Evolutionary conservation across 1,140 invertebrate species (phyloP).

Genomic region (Octopus sinensis): DNA sequence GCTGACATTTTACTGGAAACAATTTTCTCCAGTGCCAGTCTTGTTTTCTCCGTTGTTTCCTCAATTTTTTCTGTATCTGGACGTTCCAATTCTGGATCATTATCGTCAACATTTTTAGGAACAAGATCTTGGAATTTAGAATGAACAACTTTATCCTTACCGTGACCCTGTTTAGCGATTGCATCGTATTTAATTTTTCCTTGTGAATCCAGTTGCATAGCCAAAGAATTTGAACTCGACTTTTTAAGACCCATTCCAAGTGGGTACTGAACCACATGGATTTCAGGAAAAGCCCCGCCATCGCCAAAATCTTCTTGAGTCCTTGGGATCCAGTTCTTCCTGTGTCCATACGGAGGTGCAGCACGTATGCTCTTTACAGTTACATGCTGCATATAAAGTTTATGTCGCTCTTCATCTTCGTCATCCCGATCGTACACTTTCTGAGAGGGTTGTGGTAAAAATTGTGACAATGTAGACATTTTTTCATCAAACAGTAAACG

Average conservation of each 20-base stretch:
- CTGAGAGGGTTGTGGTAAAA: slow-evolving; percentile 78
- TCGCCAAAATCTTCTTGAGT: slow-evolving; percentile 84
- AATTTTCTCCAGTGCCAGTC: slow-evolving; percentile 53
- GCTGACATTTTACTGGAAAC: slow-evolving; percentile 66
- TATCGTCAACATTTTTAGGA: slow-evolving; percentile 85
- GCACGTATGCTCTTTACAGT: slow-evolving; percentile 78
- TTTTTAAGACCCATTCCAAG: slow-evolving; percentile 72
- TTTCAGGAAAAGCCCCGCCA: slow-evolving; percentile 98
- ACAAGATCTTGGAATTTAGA: slow-evolving; percentile 91
- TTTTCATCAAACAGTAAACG: no score
- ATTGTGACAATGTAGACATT: neutral
- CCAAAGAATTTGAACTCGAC: slow-evolving; percentile 77
- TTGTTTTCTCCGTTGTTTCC: slow-evolving; percentile 60
- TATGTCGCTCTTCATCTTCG: slow-evolving; percentile 66
- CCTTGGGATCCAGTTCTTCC: slow-evolving; percentile 91
- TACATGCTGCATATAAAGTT: slow-evolving; percentile 56
- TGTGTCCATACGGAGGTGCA: slow-evolving; percentile 93
- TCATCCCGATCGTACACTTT: slow-evolving; percentile 84
- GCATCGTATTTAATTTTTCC: slow-evolving; percentile 95
- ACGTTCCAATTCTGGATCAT: slow-evolving; percentile 82
- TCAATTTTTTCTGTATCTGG: slow-evolving; percentile 81
- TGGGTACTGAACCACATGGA: slow-evolving; percentile 94
- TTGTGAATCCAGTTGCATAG: slow-evolving; percentile 84
- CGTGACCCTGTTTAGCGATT: slow-evolving; percentile 89
- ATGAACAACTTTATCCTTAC: slow-evolving; percentile 96